Conservation (phyloP, 2,888 invertebrate species). For the Sthenelais limicola region DNA sequence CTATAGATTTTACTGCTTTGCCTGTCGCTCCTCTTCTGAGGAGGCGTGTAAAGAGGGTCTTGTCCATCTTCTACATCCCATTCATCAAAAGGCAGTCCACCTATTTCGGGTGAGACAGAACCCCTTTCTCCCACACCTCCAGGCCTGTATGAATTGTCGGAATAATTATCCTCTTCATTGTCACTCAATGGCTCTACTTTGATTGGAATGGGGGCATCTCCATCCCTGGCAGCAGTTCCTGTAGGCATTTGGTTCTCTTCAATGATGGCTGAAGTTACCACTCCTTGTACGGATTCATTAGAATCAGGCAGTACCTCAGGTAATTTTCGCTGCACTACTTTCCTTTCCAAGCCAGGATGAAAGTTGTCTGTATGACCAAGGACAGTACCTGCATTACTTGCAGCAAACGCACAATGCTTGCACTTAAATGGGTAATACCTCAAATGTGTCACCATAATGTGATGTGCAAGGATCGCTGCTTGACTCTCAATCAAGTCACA, state of each 20-base stretch:
- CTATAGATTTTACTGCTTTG: slow-evolving; percentile 22
- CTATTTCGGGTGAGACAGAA: no score
- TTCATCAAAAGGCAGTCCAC: no score
- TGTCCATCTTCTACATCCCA: no score
- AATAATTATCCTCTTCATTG: not conserved
- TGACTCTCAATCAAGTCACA: slow-evolving; percentile 42
- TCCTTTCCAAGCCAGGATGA: slow-evolving; percentile 43
- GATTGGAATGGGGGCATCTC: not conserved
- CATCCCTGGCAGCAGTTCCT: not conserved
- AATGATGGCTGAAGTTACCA: not conserved
- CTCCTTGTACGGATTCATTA: not conserved
- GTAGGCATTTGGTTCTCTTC: not conserved
- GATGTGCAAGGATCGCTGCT: slow-evolving; percentile 42
- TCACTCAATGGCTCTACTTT: slow-evolving; percentile 29
- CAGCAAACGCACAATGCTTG: slow-evolving; percentile 47
- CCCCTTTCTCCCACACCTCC: no score
- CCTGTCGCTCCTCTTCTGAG: no score
- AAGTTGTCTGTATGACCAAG: slow-evolving; percentile 47
- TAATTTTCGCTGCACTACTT: slow-evolving; percentile 13
- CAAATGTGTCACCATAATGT: slow-evolving; percentile 47
- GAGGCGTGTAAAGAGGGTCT: no score
- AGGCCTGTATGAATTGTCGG: no score
- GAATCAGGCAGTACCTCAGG: slow-evolving; percentile 9
- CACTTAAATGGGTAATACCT: slow-evolving; percentile 51
- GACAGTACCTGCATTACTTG: slow-evolving; percentile 46